A percentile compares a stretch with the other conserved stretches of the same genome.
Conservation (phyloP, 1,140 invertebrate genomes). For the Cydia pomonella region DNA sequence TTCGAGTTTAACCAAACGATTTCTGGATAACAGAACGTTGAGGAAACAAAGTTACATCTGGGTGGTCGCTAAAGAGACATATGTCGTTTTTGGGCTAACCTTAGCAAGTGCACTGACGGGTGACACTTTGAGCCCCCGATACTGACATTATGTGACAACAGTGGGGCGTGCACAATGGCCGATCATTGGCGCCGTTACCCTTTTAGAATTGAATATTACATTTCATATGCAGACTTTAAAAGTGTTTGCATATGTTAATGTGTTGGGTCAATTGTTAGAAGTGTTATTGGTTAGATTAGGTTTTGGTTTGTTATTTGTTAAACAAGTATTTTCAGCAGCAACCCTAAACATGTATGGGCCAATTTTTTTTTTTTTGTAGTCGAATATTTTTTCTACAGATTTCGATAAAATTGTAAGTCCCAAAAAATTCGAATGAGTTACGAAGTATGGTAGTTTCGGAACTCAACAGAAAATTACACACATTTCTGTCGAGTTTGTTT, state of each 20-base stretch:
- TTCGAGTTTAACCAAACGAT: not conserved
- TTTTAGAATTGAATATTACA: conserved; percentile 47
- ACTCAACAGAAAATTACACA: too few relatives aligned
- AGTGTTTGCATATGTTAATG: conserved; percentile 16
- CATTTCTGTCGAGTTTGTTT: too few relatives aligned
- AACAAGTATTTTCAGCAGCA: too few relatives aligned
- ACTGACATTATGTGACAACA: conserved; percentile 77
- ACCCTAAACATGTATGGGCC: too few relatives aligned
- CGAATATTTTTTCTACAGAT: too few relatives aligned
- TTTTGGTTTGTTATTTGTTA: not conserved
- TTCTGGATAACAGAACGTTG: not conserved
- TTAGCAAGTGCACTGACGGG: conserved; percentile 74
- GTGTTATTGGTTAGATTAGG: conserved; percentile 7
- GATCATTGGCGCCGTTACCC: conserved; percentile 66
- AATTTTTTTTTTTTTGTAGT: too few relatives aligned
- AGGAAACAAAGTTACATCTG: not conserved
- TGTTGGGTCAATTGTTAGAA: not conserved
- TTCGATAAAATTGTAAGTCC: too few relatives aligned
- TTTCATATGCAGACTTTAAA: conserved; percentile 29
- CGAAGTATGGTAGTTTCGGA: too few relatives aligned
- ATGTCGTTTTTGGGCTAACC: conserved; percentile 52
- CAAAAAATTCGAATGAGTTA: too few relatives aligned
- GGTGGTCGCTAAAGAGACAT: not conserved
- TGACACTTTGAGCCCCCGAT: conserved; percentile 76
- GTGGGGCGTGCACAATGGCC: conserved; percentile 63